phyloP scores from a whole-genome alignment of 2,888 invertebrate genomes.

The Heliconius ethilla region DNA sequence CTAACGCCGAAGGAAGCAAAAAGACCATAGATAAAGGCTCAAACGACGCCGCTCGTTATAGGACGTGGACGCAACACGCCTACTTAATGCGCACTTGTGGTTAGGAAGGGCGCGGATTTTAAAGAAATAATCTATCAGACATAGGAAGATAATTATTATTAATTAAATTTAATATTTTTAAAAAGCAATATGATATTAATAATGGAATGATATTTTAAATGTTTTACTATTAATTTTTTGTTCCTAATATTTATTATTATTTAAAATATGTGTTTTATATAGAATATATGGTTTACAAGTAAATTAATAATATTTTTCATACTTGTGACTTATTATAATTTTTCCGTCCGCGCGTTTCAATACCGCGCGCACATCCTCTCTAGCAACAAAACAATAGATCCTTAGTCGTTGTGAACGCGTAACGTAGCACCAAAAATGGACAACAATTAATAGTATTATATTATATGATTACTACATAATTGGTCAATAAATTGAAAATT shows the following conservation, averaged over 20 bases:
- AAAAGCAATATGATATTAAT: no score
- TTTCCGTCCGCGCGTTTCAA: not conserved
- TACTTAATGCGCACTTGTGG: conserved; percentile 42
- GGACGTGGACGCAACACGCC: conserved; percentile 50
- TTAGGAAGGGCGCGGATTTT: conserved; percentile 29
- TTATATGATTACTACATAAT: not conserved
- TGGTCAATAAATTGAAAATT: not conserved
- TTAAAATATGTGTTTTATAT: no score
- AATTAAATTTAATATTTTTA: no score
- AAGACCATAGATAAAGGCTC: conserved; percentile 47
- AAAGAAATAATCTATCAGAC: not conserved
- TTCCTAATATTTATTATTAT: no score
- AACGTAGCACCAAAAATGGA: conserved; percentile 32
- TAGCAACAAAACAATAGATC: conserved; percentile 26
- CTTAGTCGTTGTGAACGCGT: conserved; percentile 29
- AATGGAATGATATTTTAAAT: no score
- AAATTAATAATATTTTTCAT: not conserved
- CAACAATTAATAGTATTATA: conserved; percentile 36
- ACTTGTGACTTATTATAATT: not conserved
- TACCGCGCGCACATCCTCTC: conserved; percentile 22
- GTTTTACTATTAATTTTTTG: no score
- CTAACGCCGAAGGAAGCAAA: conserved; percentile 49
- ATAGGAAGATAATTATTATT: not conserved
- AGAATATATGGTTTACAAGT: not conserved
- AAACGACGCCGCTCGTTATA: conserved; percentile 55